Evolutionary conservation across 2,797 vertebrate species (phyloP).

Genomic region (Sebastes dallii): DNA sequence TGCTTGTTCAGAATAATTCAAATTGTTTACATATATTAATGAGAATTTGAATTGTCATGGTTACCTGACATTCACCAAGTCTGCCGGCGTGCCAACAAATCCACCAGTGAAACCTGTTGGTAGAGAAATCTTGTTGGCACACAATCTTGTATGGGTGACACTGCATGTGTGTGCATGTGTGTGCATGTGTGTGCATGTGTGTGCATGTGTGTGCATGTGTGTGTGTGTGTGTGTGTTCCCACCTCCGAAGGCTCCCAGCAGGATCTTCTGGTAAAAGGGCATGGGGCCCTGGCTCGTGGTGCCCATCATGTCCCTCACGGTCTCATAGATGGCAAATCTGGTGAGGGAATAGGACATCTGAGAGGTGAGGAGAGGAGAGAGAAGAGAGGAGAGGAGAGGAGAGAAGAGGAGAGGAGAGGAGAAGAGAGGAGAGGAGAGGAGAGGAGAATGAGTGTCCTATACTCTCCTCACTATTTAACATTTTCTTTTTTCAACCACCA

Average conservation of each 20-base stretch:
- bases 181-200: not conserved
- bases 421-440: not conserved
- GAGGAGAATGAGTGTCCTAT: not conserved
- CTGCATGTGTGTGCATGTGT: not conserved
- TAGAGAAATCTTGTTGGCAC: constrained; percentile 5
- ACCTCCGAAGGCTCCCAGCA: constrained; percentile 92
- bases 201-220: not conserved
- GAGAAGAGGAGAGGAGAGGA: not conserved
- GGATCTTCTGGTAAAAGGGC: constrained; percentile 95
- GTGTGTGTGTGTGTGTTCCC: not conserved
- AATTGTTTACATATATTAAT: not conserved
- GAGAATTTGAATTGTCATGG: not conserved
- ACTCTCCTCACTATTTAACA: not conserved
- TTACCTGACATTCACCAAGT: constrained; percentile 96
- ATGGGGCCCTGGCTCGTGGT: constrained; percentile 83
- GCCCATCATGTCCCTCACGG: constrained; percentile 84
- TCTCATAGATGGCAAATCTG: constrained; percentile 96
- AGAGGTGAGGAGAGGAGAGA: not conserved
- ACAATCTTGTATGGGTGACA: not conserved
- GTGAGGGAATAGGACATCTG: constrained; percentile 98
- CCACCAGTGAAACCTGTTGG: constrained; percentile 89
- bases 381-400: not conserved
- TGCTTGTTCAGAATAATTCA: not conserved
- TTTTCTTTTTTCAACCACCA: not conserved
- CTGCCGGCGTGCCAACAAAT: constrained; percentile 91